phyloP scores from a whole-genome alignment of 2,113 vertebrate genomes.

The Emberiza fucata region DNA sequence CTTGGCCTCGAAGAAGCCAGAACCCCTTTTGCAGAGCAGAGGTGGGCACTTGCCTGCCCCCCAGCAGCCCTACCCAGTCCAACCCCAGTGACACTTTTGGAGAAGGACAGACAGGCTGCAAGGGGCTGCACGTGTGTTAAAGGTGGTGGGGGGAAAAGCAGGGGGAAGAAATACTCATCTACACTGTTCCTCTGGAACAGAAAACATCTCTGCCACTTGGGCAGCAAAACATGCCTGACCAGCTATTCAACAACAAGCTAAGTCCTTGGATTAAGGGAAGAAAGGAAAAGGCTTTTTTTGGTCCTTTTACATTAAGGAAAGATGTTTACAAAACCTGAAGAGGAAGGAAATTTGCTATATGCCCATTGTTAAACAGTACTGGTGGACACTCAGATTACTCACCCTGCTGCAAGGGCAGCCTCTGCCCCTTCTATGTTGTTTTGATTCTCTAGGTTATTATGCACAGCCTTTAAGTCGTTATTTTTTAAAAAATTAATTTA shows the following conservation, averaged over 20 bases:
- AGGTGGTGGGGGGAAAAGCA: background rate
- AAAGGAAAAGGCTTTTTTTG: background rate
- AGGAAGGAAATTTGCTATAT: constrained; percentile 30
- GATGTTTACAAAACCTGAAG: constrained; percentile 16
- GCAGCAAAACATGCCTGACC: background rate
- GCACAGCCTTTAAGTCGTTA: background rate
- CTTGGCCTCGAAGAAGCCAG: background rate
- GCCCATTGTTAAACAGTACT: constrained; percentile 12
- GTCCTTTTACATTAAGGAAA: constrained; percentile 20
- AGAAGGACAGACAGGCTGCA: background rate
- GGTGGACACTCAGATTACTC: background rate
- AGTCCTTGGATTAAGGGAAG: background rate
- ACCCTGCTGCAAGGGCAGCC: background rate
- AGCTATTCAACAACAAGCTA: background rate
- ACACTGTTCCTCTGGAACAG: background rate
- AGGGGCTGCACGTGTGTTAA: background rate
- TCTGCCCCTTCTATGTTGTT: background rate
- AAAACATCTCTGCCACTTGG: background rate
- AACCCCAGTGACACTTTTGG: background rate
- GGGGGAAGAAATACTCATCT: background rate
- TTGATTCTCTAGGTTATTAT: background rate
- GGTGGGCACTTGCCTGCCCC: background rate
- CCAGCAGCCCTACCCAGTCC: background rate
- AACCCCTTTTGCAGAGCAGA: background rate
- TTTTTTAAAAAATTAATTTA: background rate